Percentiles rank a stretch among this genome's conserved stretches.
Conservation (phyloP, 2,888 invertebrate species). For the Drosophila picticornis region DNA sequence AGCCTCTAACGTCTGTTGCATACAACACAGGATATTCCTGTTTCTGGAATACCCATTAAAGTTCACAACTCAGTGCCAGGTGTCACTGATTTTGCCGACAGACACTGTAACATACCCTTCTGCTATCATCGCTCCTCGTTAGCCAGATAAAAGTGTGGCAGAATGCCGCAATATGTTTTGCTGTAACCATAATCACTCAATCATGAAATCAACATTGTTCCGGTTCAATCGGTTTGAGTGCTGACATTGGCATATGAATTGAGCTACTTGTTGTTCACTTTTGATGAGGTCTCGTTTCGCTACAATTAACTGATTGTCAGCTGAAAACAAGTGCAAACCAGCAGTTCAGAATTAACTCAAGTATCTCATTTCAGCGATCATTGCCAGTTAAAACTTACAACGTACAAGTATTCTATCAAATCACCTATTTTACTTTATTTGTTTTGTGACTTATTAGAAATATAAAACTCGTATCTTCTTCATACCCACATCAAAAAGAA, state of each 20-base stretch:
- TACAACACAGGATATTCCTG: conserved; percentile 16
- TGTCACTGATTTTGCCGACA: conserved; percentile 12
- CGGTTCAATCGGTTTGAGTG: conserved; percentile 29
- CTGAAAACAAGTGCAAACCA: conserved; percentile 2
- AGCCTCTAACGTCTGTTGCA: conserved; percentile 25
- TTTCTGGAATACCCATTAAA: conserved; percentile 45
- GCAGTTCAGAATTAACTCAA: background rate
- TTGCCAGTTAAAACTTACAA: background rate
- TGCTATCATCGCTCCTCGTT: conserved; percentile 5
- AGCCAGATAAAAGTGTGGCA: conserved; percentile 8
- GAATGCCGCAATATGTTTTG: conserved; percentile 36
- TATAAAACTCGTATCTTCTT: background rate
- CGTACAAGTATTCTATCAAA: background rate
- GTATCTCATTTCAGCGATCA: background rate
- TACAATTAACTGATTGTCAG: conserved; percentile 32
- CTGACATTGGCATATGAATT: conserved; percentile 40
- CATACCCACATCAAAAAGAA: conserved; percentile 41
- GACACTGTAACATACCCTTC: conserved; percentile 15
- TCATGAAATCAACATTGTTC: conserved; percentile 35
- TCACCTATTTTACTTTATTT: background rate
- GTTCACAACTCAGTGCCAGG: conserved; percentile 18
- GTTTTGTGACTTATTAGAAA: conserved; percentile 5
- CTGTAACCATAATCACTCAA: conserved; percentile 29
- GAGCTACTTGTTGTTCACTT: conserved; percentile 24
- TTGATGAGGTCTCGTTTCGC: conserved; percentile 40